A percentile compares a stretch with the other conserved stretches of the same genome.
These are phyloP conservation scores for Bubo bubo DNA, from an alignment of 2,113 vertebrate genomes.

Conservation along the genomic window DNA sequence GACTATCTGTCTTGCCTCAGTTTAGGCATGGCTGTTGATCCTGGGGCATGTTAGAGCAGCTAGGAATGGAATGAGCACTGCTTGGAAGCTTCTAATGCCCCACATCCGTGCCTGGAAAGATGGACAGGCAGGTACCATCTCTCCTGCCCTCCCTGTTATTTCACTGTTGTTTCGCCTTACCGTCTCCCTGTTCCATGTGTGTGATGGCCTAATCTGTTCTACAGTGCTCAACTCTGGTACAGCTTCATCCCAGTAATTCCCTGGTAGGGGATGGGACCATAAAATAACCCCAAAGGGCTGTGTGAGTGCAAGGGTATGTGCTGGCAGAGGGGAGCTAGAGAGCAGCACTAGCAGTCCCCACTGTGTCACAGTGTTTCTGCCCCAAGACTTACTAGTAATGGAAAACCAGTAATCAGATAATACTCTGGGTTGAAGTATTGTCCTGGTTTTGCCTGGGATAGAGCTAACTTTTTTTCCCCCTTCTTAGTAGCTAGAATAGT, in stretches of 20 bases:
- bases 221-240: neutral
- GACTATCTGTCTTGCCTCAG: neutral
- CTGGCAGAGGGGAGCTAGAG: neutral
- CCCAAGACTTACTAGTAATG: neutral
- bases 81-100: neutral
- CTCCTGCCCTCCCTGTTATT: neutral
- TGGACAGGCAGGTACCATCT: neutral
- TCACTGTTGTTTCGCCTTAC: neutral
- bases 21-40: neutral
- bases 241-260: neutral
- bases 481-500: no score
- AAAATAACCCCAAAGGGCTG: neutral
- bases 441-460: no score
- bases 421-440: neutral
- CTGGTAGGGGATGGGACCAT: neutral
- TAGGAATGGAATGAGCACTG: neutral
- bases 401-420: neutral
- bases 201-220: neutral
- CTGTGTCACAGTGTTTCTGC: neutral
- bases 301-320: neutral
- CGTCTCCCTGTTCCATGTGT: neutral
- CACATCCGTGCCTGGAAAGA: neutral
- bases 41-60: neutral
- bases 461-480: no score
- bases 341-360: neutral